Evolutionary conservation across 2,113 vertebrate species (phyloP), one percentile per base, ranked within the genome.

Genomic region (Herpailurus yagouaroundi): DNA sequence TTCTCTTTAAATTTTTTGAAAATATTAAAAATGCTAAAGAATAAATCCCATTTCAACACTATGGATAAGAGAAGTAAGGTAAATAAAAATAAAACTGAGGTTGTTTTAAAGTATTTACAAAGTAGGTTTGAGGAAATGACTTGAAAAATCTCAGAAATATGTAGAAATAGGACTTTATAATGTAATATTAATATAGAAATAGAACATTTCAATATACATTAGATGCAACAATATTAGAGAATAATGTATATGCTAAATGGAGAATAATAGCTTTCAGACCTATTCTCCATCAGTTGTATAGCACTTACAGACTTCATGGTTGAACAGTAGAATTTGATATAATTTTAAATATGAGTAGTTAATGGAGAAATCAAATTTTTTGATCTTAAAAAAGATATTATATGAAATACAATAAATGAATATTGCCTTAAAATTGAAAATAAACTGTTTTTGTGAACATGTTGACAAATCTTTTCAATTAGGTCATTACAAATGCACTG

Each of bases 301-400:
- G 55, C 36, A 95, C 7, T 96, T 89, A 77, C 12, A 86, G 36
- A 36, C 38, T 96, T 94, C 57, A 80, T 85, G n/a, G 8, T 31
- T 94, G 41, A 97, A 19, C 10, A 92, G 19, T 13, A 93, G 45
- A 87, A 95, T 63, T 69, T 93, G 89, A 92, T 16, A 88, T 48
- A 97, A 95, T 69, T 83, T 95, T 60, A 96, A 84, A 14, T 90
- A 97, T 83, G n/a, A 95, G n/a, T n/a, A 66, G 11, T 60, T 83
- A 89, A 13, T 83, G 12, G 25, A 94, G 23, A 95, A 93, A 86
- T 91, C 5, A 83, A 82, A 66, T 55, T 45, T 89, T 96, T 94
- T 94, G 79, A 84, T 74, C 76, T 93, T 93, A 86, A 95, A 84
- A 97, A 57, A 52, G 29, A 79, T 38, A 45, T 41, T 66, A 64